These are phyloP conservation scores for Sebastolobus alascanus DNA, from an alignment of 2,797 vertebrate genomes.

Conservation along the genomic window DNA sequence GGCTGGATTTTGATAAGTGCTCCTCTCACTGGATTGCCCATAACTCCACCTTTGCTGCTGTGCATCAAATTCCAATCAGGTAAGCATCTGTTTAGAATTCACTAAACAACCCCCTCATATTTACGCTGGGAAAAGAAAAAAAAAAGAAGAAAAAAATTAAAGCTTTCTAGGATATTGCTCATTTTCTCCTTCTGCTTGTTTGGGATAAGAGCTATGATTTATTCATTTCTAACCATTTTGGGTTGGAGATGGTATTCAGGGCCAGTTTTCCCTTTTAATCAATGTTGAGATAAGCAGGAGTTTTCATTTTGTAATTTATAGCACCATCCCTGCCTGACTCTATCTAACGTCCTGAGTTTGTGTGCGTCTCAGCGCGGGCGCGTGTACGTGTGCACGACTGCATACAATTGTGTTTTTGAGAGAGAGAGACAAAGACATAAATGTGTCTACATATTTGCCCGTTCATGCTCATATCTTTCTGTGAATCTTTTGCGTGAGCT, in stretches of 20 bases:
- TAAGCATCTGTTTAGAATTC: conserved; percentile 79
- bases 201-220: conserved; percentile 76
- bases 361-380: conserved; percentile 3
- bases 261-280: conserved; percentile 76
- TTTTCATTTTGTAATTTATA: conserved; percentile 73
- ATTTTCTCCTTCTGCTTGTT: conserved; percentile 78
- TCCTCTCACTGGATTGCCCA: conserved; percentile 39
- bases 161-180: conserved; percentile 77
- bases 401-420: conserved; percentile 7
- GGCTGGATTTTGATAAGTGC: conserved; percentile 46
- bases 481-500: neutral
- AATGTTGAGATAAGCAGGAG: conserved; percentile 71
- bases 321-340: conserved; percentile 35
- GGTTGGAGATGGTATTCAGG: conserved; percentile 69
- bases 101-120: conserved; percentile 70
- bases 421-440: conserved; percentile 20
- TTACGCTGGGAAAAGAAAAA: conserved; percentile 66
- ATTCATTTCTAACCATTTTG: conserved; percentile 78
- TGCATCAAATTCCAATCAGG: conserved; percentile 80
- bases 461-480: conserved; percentile 6
- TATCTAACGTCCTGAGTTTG: conserved; percentile 35
- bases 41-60: conserved; percentile 54
- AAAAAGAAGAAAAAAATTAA: conserved; percentile 59
- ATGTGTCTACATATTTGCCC: neutral
- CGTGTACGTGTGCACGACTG: neutral